phyloP scores from a whole-genome alignment of 2,888 invertebrate species.

The Marasmarcha lunaedactyla region DNA sequence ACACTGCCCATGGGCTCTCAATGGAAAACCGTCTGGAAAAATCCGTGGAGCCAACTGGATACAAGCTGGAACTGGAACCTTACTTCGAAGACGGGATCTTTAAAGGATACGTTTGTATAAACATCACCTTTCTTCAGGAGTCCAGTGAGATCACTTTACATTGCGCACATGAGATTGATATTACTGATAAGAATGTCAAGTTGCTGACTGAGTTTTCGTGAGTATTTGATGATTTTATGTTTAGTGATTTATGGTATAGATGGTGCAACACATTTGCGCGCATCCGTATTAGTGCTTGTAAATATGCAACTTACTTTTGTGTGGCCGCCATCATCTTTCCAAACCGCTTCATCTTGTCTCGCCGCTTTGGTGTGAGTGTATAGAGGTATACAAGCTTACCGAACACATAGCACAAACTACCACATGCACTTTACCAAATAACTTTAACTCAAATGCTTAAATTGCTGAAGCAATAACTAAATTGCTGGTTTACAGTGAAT shows the following conservation, averaged over 20 bases:
- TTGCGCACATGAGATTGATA: slow-evolving; percentile 73
- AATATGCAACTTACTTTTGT: no score
- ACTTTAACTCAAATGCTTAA: no score
- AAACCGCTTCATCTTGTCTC: no score
- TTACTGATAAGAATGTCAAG: slow-evolving; percentile 63
- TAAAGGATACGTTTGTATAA: slow-evolving; percentile 76
- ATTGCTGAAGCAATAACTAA: no score
- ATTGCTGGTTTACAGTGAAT: no score
- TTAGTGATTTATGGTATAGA: no score
- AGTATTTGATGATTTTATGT: neutral
- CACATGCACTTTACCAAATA: no score
- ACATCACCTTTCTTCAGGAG: slow-evolving; percentile 74
- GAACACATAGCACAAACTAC: no score
- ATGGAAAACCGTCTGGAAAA: slow-evolving; percentile 74
- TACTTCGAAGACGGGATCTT: slow-evolving; percentile 74
- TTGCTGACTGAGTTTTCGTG: slow-evolving; percentile 13
- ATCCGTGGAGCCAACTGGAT: slow-evolving; percentile 74
- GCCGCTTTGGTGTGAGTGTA: no score
- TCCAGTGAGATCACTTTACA: slow-evolving; percentile 75
- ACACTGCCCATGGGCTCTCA: slow-evolving; percentile 74
- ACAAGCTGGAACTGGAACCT: slow-evolving; percentile 76
- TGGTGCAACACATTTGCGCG: slow-evolving; percentile 31
- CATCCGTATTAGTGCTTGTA: no score
- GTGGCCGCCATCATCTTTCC: no score
- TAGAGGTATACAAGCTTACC: no score